phyloP scores from a whole-genome alignment of 2,888 invertebrate species.

The Pachliopta kotzebuea region DNA sequence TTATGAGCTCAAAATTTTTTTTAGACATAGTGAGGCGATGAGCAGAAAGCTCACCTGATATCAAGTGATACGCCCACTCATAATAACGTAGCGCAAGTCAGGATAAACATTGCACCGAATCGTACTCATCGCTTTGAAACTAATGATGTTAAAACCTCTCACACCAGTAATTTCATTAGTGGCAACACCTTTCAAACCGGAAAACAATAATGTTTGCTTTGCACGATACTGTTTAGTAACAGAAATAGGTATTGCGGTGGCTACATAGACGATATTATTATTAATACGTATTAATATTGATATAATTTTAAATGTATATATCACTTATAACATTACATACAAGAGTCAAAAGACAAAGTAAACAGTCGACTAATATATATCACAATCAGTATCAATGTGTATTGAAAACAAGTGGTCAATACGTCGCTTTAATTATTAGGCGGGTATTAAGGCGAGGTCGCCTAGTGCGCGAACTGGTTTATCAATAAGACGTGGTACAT shows the following conservation, averaged over 20 bases:
- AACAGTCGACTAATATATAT: constrained; percentile 41
- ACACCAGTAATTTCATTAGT: too few species aligned
- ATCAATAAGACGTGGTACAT: constrained; percentile 53
- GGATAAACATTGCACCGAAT: too few species aligned
- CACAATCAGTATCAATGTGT: constrained; percentile 59
- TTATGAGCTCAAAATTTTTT: not conserved
- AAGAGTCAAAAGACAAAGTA: constrained; percentile 22
- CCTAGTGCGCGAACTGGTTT: constrained; percentile 74
- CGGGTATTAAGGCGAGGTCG: constrained; percentile 67
- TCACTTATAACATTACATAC: constrained; percentile 2
- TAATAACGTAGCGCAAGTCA: too few species aligned
- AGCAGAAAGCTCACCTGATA: too few species aligned
- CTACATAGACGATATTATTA: too few species aligned
- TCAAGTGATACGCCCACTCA: too few species aligned
- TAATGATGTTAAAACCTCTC: too few species aligned
- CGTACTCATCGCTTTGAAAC: too few species aligned
- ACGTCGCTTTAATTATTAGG: constrained; percentile 71
- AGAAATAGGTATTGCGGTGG: too few species aligned
- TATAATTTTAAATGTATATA: constrained; percentile 8
- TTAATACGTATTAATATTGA: constrained; percentile 11
- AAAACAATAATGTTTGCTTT: too few species aligned
- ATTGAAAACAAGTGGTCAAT: constrained; percentile 72
- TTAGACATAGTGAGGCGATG: too few species aligned
- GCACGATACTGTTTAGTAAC: not conserved
- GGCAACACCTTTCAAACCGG: too few species aligned